These are phyloP conservation scores for Sander vitreus DNA, from an alignment of 2,113 vertebrate species.

Conservation along the genomic window DNA sequence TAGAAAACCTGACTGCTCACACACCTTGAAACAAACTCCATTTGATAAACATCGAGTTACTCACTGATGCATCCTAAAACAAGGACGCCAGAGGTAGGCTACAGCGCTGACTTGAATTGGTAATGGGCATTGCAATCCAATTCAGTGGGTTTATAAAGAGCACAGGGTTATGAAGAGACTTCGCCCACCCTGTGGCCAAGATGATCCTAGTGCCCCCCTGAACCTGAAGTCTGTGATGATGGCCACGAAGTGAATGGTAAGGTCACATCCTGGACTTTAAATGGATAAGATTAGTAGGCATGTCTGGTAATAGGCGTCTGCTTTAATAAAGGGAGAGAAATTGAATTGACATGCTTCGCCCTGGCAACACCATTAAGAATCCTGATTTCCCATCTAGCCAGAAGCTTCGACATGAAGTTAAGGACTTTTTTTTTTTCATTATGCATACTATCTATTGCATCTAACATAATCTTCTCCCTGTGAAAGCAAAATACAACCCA, in stretches of 20 bases:
- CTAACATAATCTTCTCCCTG: constrained; percentile 25
- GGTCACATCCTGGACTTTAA: constrained; percentile 52
- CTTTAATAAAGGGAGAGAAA: constrained; percentile 54
- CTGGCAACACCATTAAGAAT: constrained; percentile 49
- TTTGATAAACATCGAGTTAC: constrained; percentile 60
- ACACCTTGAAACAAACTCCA: constrained; percentile 52
- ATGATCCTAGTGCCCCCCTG: constrained; percentile 12
- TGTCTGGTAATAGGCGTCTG: constrained; percentile 36
- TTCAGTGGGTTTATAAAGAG: constrained; percentile 40
- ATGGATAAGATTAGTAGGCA: constrained; percentile 33
- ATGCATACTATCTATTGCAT: constrained; percentile 51
- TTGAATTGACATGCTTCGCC: constrained; percentile 57
- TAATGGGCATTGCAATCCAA: constrained; percentile 33
- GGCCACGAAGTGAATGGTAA: constrained; percentile 54
- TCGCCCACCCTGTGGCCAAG: not conserved
- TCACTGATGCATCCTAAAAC: constrained; percentile 48
- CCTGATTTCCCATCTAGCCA: constrained; percentile 10
- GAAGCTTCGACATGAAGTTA: constrained; percentile 31
- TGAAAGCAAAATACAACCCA: constrained; percentile 43
- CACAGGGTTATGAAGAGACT: constrained; percentile 15
- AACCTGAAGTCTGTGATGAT: constrained; percentile 37
- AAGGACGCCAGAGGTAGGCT: constrained; percentile 35
- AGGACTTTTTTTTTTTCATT: constrained; percentile 36
- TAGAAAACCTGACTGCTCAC: constrained; percentile 52
- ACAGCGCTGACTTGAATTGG: constrained; percentile 44